These are phyloP conservation scores for Drosophila ficusphila DNA, from an alignment of 1,140 invertebrate species.

Conservation along the genomic window DNA sequence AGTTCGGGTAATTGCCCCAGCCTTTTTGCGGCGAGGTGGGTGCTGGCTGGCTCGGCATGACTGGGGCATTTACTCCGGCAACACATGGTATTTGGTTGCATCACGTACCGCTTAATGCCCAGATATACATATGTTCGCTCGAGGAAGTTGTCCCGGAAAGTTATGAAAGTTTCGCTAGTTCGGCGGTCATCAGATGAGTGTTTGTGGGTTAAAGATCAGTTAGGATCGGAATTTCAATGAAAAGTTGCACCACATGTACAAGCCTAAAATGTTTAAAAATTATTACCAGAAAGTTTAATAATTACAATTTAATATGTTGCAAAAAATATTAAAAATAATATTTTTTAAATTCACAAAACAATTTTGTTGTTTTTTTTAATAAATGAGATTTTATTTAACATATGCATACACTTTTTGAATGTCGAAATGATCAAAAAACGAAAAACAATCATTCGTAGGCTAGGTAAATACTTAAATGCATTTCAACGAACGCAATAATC, in stretches of 20 bases:
- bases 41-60: constrained; percentile 48
- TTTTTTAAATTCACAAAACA: too few relatives aligned
- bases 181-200: constrained; percentile 38
- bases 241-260: neutral
- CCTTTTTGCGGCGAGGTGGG: constrained; percentile 26
- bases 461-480: constrained; percentile 66
- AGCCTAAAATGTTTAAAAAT: neutral
- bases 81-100: constrained; percentile 51
- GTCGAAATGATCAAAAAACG: constrained; percentile 37
- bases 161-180: constrained; percentile 43
- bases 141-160: constrained; percentile 33
- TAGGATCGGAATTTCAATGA: neutral
- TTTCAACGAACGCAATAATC: constrained; percentile 57
- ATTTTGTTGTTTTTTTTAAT: constrained; percentile 17
- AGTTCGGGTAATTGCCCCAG: constrained; percentile 63
- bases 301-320: too few relatives aligned
- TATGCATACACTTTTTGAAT: constrained; percentile 36
- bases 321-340: too few relatives aligned
- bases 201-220: constrained; percentile 16
- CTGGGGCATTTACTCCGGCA: constrained; percentile 56
- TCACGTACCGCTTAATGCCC: constrained; percentile 43
- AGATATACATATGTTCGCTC: constrained; percentile 23
- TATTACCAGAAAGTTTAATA: neutral
- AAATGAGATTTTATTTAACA: constrained; percentile 65
- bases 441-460: constrained; percentile 55